Conservation (phyloP, 1,140 invertebrate species). For the Euwallacea fornicatus region DNA sequence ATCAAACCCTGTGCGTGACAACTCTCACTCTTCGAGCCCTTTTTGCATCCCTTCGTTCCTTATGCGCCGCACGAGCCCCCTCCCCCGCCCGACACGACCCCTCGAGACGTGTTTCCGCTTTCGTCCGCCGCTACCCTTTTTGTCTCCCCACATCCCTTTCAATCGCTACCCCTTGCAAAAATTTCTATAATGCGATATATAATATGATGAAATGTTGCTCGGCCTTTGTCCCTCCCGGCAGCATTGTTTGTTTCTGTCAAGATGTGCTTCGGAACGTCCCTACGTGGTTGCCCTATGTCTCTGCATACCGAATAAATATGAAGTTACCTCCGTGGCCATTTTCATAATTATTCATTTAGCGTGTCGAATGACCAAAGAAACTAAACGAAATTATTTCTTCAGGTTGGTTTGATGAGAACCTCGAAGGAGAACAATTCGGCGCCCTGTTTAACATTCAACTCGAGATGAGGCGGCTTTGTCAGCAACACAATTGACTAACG, state of each 20-base stretch:
- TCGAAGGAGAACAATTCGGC: slow-evolving; percentile 30
- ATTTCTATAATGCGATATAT: slow-evolving; percentile 31
- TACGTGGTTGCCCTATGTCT: too few species aligned
- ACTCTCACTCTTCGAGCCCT: slow-evolving; percentile 51
- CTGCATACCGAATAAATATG: too few species aligned
- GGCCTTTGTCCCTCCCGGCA: slow-evolving; percentile 4
- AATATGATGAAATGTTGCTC: slow-evolving; percentile 8
- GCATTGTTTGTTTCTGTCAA: too few species aligned
- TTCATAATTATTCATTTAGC: too few species aligned
- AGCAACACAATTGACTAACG: slow-evolving; percentile 51
- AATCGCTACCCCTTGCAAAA: slow-evolving; percentile 34
- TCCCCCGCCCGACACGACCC: background rate
- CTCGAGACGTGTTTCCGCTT: slow-evolving; percentile 37
- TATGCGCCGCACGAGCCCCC: slow-evolving; percentile 11
- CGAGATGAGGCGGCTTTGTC: slow-evolving; percentile 44
- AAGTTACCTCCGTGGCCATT: too few species aligned
- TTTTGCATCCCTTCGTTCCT: slow-evolving; percentile 44
- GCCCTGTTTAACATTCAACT: slow-evolving; percentile 44
- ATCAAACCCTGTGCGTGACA: slow-evolving; percentile 54
- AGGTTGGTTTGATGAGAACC: slow-evolving; percentile 7
- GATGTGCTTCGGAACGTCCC: too few species aligned
- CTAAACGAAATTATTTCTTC: slow-evolving; percentile 3
- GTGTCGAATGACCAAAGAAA: background rate
- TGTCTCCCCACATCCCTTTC: slow-evolving; percentile 32
- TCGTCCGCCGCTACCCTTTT: slow-evolving; percentile 29